Base-by-base conservation (phyloP, 2,888 invertebrate genomes). In the Sphinx pinastri region DNA sequence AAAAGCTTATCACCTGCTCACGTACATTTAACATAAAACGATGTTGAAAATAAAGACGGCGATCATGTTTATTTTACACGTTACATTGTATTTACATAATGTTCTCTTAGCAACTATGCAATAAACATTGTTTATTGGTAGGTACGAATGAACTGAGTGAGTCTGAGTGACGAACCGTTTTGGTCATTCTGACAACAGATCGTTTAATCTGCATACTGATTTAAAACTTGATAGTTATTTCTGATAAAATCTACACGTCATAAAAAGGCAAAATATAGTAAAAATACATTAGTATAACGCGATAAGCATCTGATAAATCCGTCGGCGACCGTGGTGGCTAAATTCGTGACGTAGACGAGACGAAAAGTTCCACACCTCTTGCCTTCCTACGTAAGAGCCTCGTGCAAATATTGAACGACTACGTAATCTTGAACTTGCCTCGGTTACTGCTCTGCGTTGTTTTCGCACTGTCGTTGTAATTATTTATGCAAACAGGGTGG, bases 311-410 rank as follows among this genome's bases (percentile, higher is more conserved):
- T n/a, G 38, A 51, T 67, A 31, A 14, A 14, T 10, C n/a, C 52
- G 51, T 12, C 59, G 25, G 49, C 14, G 58, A 12, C 25, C n/a
- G 38, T 57, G 71, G 71, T 76, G 71, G 72, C 71, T 74, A 75
- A 74, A 72, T 70, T 70, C 69, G 77, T 91, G 89, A 90, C 92
- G 91, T 88, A 83, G 70, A 47, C 58, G 58, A 74, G 76, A 84
- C 81, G 84, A 91, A 93, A 93, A 87, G 82, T 92, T 92, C 91
- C 92, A 90, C 91, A 76, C 91, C 90, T 91, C 86, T 85, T 79
- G 75, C 71, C 71, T 71, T 70, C 70, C 78, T 86, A 88, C 90
- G 90, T 91, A 88, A 85, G 74, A 74, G 74, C 67, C 73, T 78
- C 81, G 73, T 75, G 73, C 85, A 89, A 92, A 92, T 90, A 88